A percentile compares a stretch with the other conserved stretches of the same genome.
Evolutionary conservation across 1,140 invertebrate species (phyloP).

Genomic region (Trinorchestia longiramus): DNA sequence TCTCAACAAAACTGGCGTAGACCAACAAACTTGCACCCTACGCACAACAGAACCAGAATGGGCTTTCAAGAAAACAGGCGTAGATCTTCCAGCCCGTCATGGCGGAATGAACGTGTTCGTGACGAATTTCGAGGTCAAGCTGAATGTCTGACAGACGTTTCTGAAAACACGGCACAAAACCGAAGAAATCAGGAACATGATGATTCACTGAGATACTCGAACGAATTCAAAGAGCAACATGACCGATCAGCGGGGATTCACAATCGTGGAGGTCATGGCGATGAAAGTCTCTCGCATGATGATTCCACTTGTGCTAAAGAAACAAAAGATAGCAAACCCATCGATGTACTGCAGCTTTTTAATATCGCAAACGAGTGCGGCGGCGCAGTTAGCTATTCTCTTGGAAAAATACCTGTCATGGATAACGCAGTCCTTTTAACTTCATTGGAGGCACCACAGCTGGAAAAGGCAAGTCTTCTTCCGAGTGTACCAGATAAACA

Average conservation of each 20-base stretch:
- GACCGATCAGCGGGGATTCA: neutral
- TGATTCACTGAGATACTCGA: neutral
- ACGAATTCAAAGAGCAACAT: neutral
- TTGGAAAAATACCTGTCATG: neutral
- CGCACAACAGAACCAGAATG: neutral
- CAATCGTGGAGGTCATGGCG: neutral
- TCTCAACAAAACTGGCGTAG: neutral
- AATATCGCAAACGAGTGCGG: conserved; percentile 19
- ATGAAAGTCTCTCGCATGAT: neutral
- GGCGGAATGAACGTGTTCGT: neutral
- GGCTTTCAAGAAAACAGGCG: neutral
- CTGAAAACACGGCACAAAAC: neutral
- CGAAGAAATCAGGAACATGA: too few relatives aligned
- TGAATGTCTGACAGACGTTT: neutral
- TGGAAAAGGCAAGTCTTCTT: neutral
- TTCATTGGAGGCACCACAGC: conserved; percentile 6
- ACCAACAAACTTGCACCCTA: neutral
- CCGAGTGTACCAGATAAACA: neutral
- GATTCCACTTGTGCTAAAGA: neutral
- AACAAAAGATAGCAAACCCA: neutral
- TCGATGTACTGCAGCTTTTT: conserved; percentile 13
- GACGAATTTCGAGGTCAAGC: neutral
- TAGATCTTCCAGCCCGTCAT: neutral
- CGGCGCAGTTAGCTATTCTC: neutral
- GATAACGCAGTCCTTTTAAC: conserved; percentile 2